Evolutionary conservation across 2,888 invertebrate species (phyloP).

Genomic region (Cremastinae sp.): DNA sequence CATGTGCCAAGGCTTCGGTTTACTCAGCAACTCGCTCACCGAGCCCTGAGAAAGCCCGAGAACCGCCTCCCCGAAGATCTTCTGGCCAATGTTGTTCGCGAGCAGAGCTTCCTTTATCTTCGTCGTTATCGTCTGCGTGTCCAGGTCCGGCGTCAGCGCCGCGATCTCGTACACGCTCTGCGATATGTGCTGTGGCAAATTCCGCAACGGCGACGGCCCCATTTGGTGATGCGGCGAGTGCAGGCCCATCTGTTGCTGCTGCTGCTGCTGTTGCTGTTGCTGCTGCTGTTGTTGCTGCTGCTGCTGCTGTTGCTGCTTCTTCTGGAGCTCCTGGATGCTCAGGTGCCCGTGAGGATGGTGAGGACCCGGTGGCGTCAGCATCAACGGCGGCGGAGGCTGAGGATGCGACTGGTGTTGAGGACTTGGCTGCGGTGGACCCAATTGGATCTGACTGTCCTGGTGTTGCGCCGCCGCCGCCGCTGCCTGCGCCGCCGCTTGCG

Average conservation of each 20-base stretch:
- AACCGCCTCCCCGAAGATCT: constrained; percentile 99
- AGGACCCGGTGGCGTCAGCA: constrained; percentile 89
- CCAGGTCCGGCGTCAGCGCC: constrained; percentile 96
- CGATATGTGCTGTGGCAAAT: constrained; percentile 91
- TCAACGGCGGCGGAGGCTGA: constrained; percentile 83
- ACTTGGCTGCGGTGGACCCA: constrained; percentile 77
- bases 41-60: constrained; percentile 97
- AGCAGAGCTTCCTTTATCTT: constrained; percentile 98
- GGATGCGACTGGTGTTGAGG: constrained; percentile 75
- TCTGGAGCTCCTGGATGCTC: constrained; percentile 84
- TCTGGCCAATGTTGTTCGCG: constrained; percentile 98
- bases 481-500: constrained; percentile 76
- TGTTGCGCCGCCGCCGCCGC: constrained; percentile 74
- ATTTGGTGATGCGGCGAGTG: constrained; percentile 85
- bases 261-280: constrained; percentile 81
- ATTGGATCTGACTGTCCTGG: constrained; percentile 77
- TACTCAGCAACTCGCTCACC: constrained; percentile 97
- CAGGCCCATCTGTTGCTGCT: constrained; percentile 82
- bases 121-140: constrained; percentile 97
- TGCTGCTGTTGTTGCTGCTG: constrained; percentile 81
- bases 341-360: constrained; percentile 88
- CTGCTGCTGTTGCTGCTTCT: constrained; percentile 82
- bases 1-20: constrained; percentile 99
- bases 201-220: constrained; percentile 85
- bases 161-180: constrained; percentile 99